phyloP scores from a whole-genome alignment of 2,797 vertebrate genomes.

The Typhlichthys eigenmanni region DNA sequence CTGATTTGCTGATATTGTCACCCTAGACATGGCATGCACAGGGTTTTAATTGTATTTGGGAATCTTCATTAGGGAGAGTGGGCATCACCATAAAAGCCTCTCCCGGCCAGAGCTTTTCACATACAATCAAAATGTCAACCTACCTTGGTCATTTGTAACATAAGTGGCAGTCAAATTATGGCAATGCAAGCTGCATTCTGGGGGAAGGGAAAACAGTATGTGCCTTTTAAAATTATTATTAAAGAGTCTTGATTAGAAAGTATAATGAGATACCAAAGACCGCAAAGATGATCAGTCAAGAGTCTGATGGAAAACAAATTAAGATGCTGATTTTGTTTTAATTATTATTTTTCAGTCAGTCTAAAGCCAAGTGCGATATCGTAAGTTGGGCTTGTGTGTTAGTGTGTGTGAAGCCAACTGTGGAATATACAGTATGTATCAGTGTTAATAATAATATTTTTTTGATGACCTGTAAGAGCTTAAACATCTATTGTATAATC shows the following conservation, averaged over 20 bases:
- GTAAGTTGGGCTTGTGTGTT: slow-evolving; percentile 83
- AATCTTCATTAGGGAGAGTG: slow-evolving; percentile 88
- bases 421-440: too few relatives aligned
- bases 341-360: slow-evolving; percentile 85
- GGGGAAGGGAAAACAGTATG: slow-evolving; percentile 89
- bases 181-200: slow-evolving; percentile 81
- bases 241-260: slow-evolving; percentile 89
- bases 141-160: slow-evolving; percentile 96
- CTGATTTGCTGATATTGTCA: slow-evolving; percentile 79
- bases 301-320: slow-evolving; percentile 87
- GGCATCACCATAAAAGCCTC: slow-evolving; percentile 84
- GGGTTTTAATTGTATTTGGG: slow-evolving; percentile 88
- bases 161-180: slow-evolving; percentile 92
- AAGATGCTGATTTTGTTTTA: slow-evolving; percentile 86
- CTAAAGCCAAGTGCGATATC: slow-evolving; percentile 76
- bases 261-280: slow-evolving; percentile 90
- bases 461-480: not conserved
- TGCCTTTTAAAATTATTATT: slow-evolving; percentile 85
- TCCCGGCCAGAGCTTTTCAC: slow-evolving; percentile 80
- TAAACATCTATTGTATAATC: not conserved
- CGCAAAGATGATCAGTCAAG: slow-evolving; percentile 84
- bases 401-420: slow-evolving; percentile 17
- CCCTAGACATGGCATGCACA: slow-evolving; percentile 79
- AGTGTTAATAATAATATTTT: not conserved
- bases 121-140: slow-evolving; percentile 91